Evolutionary conservation across 2,797 vertebrate species (phyloP).

Genomic region (Mastacembelus armatus): DNA sequence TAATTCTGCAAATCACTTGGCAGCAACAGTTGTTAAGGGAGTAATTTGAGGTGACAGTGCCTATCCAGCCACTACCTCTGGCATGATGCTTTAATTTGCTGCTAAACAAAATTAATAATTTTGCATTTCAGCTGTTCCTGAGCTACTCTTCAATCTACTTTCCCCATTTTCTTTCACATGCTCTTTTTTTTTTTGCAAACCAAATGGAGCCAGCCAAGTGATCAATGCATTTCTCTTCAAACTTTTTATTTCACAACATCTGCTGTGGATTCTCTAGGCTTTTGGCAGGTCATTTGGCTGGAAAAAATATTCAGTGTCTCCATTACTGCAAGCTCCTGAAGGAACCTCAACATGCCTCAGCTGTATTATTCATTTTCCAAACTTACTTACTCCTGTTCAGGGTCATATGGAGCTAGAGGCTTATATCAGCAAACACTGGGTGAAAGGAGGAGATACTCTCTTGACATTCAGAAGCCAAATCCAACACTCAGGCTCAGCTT

Average conservation of each 20-base stretch:
- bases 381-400: constrained; percentile 32
- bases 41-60: constrained; percentile 12
- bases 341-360: constrained; percentile 26
- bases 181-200: constrained; percentile 53
- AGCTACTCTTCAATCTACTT: constrained; percentile 23
- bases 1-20: constrained; percentile 15
- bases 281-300: constrained; percentile 56
- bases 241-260: constrained; percentile 60
- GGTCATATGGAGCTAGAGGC: constrained; percentile 18
- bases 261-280: constrained; percentile 45
- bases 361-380: constrained; percentile 56
- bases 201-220: constrained; percentile 49
- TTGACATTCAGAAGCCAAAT: not conserved
- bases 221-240: constrained; percentile 47
- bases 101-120: constrained; percentile 33
- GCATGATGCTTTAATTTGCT: constrained; percentile 41
- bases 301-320: constrained; percentile 38
- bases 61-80: not conserved
- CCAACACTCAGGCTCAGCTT: constrained; percentile 1
- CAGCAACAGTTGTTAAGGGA: constrained; percentile 16
- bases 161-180: constrained; percentile 18
- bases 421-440: constrained; percentile 26
- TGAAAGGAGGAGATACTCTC: constrained; percentile 1
- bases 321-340: constrained; percentile 24
- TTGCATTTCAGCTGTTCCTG: constrained; percentile 30